These are phyloP conservation scores for Glareola pratincola DNA, from an alignment of 2,113 vertebrate species.

Conservation along the genomic window DNA sequence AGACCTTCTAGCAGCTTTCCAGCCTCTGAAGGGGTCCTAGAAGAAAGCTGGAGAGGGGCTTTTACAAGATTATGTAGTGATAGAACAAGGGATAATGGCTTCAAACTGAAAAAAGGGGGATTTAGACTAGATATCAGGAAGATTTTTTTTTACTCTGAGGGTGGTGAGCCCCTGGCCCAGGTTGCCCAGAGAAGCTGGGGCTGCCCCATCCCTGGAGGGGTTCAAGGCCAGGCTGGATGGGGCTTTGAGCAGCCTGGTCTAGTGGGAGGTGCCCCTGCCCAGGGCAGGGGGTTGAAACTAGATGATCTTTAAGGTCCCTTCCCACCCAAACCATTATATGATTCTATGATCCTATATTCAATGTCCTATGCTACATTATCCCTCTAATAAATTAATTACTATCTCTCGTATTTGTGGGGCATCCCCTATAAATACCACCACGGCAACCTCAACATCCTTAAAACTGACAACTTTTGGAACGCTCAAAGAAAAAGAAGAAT, in stretches of 20 bases:
- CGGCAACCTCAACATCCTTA: background rate
- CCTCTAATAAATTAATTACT: background rate
- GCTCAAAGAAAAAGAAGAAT: background rate
- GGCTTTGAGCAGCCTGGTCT: background rate
- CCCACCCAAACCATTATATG: background rate
- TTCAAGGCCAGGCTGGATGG: background rate
- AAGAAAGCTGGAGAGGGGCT: too few species aligned
- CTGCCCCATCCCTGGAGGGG: background rate
- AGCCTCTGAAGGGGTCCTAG: too few species aligned
- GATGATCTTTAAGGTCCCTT: background rate
- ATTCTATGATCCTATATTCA: background rate
- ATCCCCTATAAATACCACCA: background rate
- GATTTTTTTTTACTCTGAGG: background rate
- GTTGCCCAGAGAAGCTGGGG: background rate
- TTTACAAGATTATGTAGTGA: too few species aligned
- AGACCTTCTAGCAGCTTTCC: too few species aligned
- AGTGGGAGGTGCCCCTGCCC: background rate
- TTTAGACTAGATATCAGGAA: too few species aligned
- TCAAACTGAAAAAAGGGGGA: too few species aligned
- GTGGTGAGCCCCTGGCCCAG: background rate
- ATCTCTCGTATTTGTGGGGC: background rate
- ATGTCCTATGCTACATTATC: background rate
- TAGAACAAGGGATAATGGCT: too few species aligned
- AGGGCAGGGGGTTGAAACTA: background rate
- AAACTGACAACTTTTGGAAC: background rate